Evolutionary conservation across 1,140 invertebrate species (phyloP), one percentile per base, ranked within the genome.

Genomic region (Psix sp.): DNA sequence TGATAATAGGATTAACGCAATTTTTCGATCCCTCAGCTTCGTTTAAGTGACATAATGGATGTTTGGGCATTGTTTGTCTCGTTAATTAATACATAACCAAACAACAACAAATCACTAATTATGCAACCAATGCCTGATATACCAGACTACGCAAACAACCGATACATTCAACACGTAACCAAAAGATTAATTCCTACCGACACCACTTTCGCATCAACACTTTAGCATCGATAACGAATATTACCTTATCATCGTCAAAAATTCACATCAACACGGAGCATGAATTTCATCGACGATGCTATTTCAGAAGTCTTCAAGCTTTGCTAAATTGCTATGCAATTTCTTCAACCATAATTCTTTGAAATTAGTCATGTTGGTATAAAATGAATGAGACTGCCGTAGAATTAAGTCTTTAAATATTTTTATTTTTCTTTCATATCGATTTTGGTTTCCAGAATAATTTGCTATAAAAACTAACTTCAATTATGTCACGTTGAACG

Each of bases 151-250:
- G 46, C 65, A 46, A 60, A 52, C 54, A 60, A 68, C 56, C 15
- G 46, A 35, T 24, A 54, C 54, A 60, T 68, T 60, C 40, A 54
- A 7, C 46, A 52, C 45, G 54, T 54, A 60, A 24, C 56, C 65
- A 46, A 59, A 68, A 68, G 65, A 68, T 68, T 68, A 68, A 68
- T 68, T 68, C 54, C 65, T 46, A 68, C 60, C 56, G 52, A 24
- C 40, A 18, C 39, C 56, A 60, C 54, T 68, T 60, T 60, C 38
- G 38, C 56, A 68, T 60, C 65, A 60, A 51, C 65, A 60, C 65
- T 68, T 68, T 68, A 68, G 59, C 65, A 46, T 49, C 63, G 26
- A 43, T 57, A 67, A 59, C 59, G 59, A 68, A 68, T 68, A 68
- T 59, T 68, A 68, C 54, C 52, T 59, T 68, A 68, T 68, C 65